These are phyloP conservation scores for Sinocyclocheilus anshuiensis DNA, from an alignment of 2,113 vertebrate species.

Conservation along the genomic window DNA sequence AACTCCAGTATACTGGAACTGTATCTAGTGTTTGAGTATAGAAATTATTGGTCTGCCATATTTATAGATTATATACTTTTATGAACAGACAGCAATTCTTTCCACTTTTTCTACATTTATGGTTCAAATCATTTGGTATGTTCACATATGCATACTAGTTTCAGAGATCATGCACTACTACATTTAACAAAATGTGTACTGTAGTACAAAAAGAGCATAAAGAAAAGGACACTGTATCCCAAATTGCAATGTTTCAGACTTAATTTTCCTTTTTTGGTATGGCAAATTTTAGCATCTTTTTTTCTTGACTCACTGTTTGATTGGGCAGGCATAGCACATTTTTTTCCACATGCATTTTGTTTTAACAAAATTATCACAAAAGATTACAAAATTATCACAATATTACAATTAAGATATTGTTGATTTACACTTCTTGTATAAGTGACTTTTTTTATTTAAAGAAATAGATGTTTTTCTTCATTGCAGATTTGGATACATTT, in stretches of 20 bases:
- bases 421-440: not conserved
- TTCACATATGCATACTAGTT: not conserved
- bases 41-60: not conserved
- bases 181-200: not conserved
- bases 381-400: not conserved
- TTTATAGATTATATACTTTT: not conserved
- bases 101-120: not conserved
- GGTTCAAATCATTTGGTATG: not conserved
- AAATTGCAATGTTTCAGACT: not conserved
- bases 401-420: not conserved
- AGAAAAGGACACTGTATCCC: not conserved
- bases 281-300: not conserved
- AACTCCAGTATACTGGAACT: not conserved
- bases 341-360: not conserved
- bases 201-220: not conserved
- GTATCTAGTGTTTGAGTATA: conserved; percentile 3
- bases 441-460: not conserved
- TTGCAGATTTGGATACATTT: too few relatives aligned
- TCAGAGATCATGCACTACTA: not conserved
- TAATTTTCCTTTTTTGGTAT: not conserved
- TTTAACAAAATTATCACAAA: not conserved
- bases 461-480: too few relatives aligned
- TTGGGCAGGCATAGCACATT: not conserved
- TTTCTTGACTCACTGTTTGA: not conserved
- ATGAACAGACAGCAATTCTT: not conserved